A percentile compares a stretch with the other conserved stretches of the same genome.
These are phyloP conservation scores for Pterocles gutturalis DNA, from an alignment of 2,113 vertebrate genomes.

Conservation along the genomic window DNA sequence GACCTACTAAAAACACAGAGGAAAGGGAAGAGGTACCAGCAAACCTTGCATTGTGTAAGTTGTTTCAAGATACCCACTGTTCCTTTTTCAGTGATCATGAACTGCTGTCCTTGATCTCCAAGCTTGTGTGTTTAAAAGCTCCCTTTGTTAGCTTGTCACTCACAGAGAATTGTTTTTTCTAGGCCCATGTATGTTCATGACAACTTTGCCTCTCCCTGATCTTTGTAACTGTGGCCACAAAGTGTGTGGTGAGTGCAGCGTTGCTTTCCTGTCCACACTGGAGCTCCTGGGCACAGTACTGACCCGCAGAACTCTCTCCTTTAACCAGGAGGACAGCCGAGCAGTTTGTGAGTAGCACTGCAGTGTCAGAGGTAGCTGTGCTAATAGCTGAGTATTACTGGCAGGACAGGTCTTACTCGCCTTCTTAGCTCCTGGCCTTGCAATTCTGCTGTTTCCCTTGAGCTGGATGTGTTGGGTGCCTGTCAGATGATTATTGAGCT, in stretches of 20 bases:
- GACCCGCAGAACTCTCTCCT: neutral
- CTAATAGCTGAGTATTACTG: neutral
- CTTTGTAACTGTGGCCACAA: neutral
- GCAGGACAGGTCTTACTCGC: neutral
- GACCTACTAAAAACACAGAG: neutral
- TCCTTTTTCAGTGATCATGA: neutral
- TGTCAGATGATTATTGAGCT: neutral
- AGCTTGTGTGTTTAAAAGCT: neutral
- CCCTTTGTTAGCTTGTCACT: neutral
- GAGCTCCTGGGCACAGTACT: neutral
- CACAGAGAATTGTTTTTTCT: neutral
- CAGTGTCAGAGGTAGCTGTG: neutral
- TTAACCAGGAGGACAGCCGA: neutral
- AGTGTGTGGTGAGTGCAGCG: neutral
- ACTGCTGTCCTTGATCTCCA: neutral
- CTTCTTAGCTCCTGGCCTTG: neutral
- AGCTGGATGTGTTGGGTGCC: neutral
- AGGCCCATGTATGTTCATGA: neutral
- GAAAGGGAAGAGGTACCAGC: neutral
- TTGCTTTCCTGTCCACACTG: neutral
- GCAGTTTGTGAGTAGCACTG: neutral
- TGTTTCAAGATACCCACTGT: neutral
- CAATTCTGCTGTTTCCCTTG: neutral
- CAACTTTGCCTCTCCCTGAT: neutral
- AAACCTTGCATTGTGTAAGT: neutral